Base-by-base conservation (phyloP, 2,797 vertebrate species). In the Sebastes trivittatus region DNA sequence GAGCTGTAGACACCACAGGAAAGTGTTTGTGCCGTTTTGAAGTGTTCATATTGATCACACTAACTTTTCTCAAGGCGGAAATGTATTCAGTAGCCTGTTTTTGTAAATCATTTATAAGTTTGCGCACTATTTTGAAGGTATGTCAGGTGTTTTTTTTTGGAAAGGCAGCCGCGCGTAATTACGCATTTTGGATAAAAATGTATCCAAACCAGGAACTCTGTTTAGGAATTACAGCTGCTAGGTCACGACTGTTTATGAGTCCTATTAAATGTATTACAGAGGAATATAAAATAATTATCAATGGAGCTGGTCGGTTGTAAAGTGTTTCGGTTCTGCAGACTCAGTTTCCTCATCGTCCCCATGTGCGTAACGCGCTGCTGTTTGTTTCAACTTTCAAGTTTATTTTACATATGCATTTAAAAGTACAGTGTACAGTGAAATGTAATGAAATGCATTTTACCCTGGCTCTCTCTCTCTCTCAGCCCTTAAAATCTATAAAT, bases 91-190 rank as follows among this genome's bases (percentile, higher is more conserved):
- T 1, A 14, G 25, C 2, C 58, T 16, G 0, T 14, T 9, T 61
- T 2, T 14, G 87, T 85, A 25, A 90, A 85, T 93, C 20, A 93
- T 90, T 87, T 5, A 81, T 6, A 29, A 16, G 6, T 29, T 29
- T 27, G 38, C 54, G 5, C 8, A 3, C 18, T 3, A n/a, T 46
- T 4, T 46, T 1, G 2, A 38, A 46, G 36, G 14, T 38, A 1
- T 25, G 3, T 52, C 14, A 54, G 30, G 14, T 36, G 36, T 6
- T 11, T 62, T 58, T 7, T 27, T 30, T 30, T 7, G 32, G 36
- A 38, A 38, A 22, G 55, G 4, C 13, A 9, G n/a, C 18, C 4
- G 22, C 7, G 54, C 4, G 20, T 5, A 25, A 16, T 46, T 46
- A 0, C 42, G 42, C 42, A 0, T 46, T 42, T 46, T 46, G 16